Conservation (phyloP, 2,888 invertebrate genomes). For the Oscheius sp. region DNA sequence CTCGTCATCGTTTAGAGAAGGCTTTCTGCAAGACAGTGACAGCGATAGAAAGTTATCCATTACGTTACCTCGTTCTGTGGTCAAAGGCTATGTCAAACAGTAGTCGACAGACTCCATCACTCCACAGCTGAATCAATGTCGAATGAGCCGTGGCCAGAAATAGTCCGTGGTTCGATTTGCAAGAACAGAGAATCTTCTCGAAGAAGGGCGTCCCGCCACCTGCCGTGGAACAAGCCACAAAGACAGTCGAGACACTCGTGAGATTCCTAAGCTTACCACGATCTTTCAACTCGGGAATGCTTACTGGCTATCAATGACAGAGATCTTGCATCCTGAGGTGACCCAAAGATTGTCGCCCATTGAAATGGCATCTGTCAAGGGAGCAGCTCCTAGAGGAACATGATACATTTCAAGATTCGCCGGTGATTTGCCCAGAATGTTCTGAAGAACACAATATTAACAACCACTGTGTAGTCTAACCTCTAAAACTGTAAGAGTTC, state of each 20-base stretch:
- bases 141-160: conserved; percentile 77
- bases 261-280: conserved; percentile 48
- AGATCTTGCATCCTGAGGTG: conserved; percentile 76
- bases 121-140: conserved; percentile 77
- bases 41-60: neutral
- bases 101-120: conserved; percentile 75
- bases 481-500: conserved; percentile 77
- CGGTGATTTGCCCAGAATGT: conserved; percentile 67
- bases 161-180: conserved; percentile 74
- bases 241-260: conserved; percentile 70
- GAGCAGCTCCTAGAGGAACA: conserved; percentile 76
- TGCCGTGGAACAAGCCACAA: conserved; percentile 75
- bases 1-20: conserved; percentile 50
- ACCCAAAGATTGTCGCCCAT: conserved; percentile 75
- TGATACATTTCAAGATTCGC: conserved; percentile 75
- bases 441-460: conserved; percentile 40
- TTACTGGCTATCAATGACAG: conserved; percentile 76
- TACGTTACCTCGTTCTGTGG: conserved; percentile 64
- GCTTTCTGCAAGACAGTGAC: conserved; percentile 48
- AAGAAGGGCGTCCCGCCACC: conserved; percentile 70
- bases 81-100: conserved; percentile 76
- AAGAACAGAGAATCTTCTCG: conserved; percentile 75
- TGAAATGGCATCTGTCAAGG: conserved; percentile 75
- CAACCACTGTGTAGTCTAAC: conserved; percentile 57
- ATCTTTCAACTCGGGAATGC: neutral